phyloP scores from a whole-genome alignment of 1,140 invertebrate genomes.

The Lucilia cuprina region DNA sequence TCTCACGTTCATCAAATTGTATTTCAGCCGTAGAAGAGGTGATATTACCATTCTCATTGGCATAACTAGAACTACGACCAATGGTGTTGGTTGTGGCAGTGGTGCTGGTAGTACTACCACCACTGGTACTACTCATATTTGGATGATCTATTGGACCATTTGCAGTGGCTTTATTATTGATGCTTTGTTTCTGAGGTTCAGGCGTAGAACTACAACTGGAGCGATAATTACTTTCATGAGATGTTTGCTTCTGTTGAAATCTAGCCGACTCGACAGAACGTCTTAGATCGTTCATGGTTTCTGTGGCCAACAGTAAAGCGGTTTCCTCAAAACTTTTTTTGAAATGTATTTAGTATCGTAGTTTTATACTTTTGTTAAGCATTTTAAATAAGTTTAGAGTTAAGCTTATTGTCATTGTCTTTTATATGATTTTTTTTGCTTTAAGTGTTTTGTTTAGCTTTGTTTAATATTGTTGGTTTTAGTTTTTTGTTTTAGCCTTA shows the following conservation, averaged over 20 bases:
- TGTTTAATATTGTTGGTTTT: not conserved
- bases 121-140: conserved; percentile 53
- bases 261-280: not conserved
- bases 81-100: conserved; percentile 49
- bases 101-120: conserved; percentile 55
- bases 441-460: not conserved
- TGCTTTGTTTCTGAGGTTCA: conserved; percentile 14
- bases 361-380: not conserved
- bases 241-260: conserved; percentile 6
- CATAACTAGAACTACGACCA: not conserved
- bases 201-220: conserved; percentile 33
- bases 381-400: not conserved
- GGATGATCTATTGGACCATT: conserved; percentile 47
- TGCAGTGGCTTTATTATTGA: not conserved
- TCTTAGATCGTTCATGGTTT: conserved; percentile 19
- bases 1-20: conserved; percentile 58
- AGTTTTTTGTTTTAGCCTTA: conserved; percentile 7
- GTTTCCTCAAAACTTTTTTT: not conserved
- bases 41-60: conserved; percentile 32
- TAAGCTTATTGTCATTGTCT: conserved; percentile 21
- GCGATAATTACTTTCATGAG: conserved; percentile 19
- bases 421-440: too few species aligned
- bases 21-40: conserved; percentile 39
- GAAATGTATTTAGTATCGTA: too few species aligned
- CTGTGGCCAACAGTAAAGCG: not conserved